Percentiles rank a stretch among this genome's conserved stretches.
Evolutionary conservation across 2,797 vertebrate species (phyloP).

Genomic region (Denticeps clupeoides): DNA sequence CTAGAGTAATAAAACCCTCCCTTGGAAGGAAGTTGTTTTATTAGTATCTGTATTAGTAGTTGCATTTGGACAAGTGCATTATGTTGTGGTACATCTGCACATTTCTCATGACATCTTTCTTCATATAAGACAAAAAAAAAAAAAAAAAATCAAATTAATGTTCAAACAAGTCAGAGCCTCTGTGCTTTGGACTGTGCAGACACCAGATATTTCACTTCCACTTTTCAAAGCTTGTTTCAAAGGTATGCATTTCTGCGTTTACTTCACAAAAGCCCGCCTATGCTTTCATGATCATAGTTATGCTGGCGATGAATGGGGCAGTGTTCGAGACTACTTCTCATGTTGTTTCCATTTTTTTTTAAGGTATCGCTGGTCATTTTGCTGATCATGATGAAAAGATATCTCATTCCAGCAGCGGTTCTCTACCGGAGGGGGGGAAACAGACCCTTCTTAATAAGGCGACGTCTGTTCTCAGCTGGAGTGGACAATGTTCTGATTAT

Average conservation of each 20-base stretch:
- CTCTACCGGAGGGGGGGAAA: neutral
- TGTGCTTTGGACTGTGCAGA: slow-evolving; percentile 13
- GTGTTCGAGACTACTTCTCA: neutral
- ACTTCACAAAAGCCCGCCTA: slow-evolving; percentile 10
- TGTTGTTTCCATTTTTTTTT: neutral
- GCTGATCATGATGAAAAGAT: slow-evolving; percentile 8
- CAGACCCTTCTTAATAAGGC: slow-evolving; percentile 14
- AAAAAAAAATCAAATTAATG: too few relatives aligned
- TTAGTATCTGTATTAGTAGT: too few relatives aligned
- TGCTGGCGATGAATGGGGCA: neutral
- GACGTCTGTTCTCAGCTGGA: slow-evolving; percentile 11
- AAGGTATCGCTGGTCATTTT: neutral
- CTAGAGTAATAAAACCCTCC: too few relatives aligned
- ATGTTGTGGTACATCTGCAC: too few relatives aligned
- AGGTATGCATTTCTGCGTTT: slow-evolving; percentile 10
- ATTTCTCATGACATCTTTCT: too few relatives aligned
- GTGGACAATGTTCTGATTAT: slow-evolving; percentile 29
- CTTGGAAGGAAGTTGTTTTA: too few relatives aligned
- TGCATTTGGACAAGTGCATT: too few relatives aligned
- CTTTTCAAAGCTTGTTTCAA: slow-evolving; percentile 12
- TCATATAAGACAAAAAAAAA: too few relatives aligned
- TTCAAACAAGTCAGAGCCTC: slow-evolving; percentile 17
- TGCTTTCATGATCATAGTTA: neutral
- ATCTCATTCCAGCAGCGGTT: neutral
- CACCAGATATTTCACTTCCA: slow-evolving; percentile 11